phyloP scores from a whole-genome alignment of 2,797 vertebrate genomes.

The Atherinosoma microstoma region DNA sequence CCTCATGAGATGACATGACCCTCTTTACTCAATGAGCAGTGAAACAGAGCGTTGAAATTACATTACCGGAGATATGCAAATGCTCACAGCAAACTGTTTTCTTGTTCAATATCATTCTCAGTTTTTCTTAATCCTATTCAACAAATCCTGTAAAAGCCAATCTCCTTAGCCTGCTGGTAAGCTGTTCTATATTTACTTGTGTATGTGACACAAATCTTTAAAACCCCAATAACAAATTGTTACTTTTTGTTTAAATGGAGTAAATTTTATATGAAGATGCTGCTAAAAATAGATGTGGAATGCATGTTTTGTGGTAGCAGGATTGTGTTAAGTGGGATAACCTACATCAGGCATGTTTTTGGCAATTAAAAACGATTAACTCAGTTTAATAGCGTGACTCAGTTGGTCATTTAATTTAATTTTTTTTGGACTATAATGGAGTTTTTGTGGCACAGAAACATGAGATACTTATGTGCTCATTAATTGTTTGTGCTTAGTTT shows the following conservation, averaged over 20 bases:
- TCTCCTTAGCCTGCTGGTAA: background rate
- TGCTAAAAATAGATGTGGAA: constrained; percentile 1
- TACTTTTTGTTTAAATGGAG: background rate
- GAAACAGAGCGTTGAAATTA: constrained; percentile 24
- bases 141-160: constrained; percentile 2
- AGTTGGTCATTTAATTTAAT: background rate
- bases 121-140: constrained; percentile 11
- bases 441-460: background rate
- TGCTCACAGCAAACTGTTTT: constrained; percentile 11
- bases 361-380: background rate
- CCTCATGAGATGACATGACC: constrained; percentile 43
- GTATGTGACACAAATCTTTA: background rate
- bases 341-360: background rate
- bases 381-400: background rate
- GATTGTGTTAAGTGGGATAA: no score
- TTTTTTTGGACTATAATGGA: background rate
- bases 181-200: background rate
- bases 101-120: background rate
- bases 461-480: background rate
- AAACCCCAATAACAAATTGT: background rate
- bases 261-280: background rate
- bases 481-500: background rate
- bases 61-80: constrained; percentile 6
- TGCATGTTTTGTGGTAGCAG: background rate
- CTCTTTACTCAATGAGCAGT: constrained; percentile 42